These are phyloP conservation scores for Leptoclinus maculatus DNA, from an alignment of 2,797 vertebrate genomes.

Conservation along the genomic window DNA sequence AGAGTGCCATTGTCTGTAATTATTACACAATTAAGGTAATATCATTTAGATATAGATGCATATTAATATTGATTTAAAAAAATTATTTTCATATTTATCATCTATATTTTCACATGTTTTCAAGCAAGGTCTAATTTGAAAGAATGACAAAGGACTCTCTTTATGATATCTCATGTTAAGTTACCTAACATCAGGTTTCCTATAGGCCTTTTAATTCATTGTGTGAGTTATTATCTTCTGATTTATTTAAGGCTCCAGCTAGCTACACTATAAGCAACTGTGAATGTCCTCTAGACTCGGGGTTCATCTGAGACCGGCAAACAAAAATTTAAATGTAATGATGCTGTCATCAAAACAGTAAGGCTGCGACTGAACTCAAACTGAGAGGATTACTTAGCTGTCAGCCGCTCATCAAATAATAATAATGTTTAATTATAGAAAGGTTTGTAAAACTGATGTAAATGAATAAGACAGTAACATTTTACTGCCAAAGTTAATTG, in stretches of 20 bases:
- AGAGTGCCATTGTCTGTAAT: not conserved
- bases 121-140: not conserved
- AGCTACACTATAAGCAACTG: not conserved
- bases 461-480: conserved; percentile 4
- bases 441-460: conserved; percentile 10
- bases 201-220: not conserved
- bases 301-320: conserved; percentile 26
- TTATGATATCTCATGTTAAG: not conserved
- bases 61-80: not conserved
- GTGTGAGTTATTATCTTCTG: conserved; percentile 4
- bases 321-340: conserved; percentile 35
- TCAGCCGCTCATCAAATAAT: conserved; percentile 46
- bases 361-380: not conserved
- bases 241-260: conserved; percentile 13
- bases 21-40: not conserved
- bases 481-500: not conserved
- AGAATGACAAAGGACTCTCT: not conserved
- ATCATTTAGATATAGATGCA: not conserved
- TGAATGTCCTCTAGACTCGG: not conserved
- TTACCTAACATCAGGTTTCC: not conserved
- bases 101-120: conserved; percentile 1
- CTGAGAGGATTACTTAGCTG: conserved; percentile 31
- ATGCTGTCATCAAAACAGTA: conserved; percentile 33
- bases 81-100: too few relatives aligned
- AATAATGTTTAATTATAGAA: conserved; percentile 16